phyloP scores from a whole-genome alignment of 92 coral and sea anemone species.

The Paramuricea clavata region DNA sequence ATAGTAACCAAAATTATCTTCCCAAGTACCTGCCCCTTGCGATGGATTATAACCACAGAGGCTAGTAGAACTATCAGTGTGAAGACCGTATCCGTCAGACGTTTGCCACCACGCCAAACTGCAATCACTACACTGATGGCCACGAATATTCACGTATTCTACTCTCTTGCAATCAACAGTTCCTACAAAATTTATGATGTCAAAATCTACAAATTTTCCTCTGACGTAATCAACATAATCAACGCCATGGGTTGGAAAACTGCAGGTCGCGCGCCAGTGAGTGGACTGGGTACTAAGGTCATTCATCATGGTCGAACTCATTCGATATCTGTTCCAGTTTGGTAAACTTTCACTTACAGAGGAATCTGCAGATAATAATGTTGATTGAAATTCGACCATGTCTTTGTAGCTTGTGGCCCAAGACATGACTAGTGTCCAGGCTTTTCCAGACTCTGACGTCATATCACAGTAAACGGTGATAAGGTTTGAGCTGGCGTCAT shows the following conservation, averaged over 20 bases:
- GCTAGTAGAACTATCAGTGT: conserved; percentile 50
- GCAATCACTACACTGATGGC: conserved; percentile 56
- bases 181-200: conserved; percentile 53
- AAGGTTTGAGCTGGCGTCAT: not conserved
- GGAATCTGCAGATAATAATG: not conserved
- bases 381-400: not conserved
- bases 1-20: conserved; percentile 81
- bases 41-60: conserved; percentile 65
- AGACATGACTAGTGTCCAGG: conserved; percentile 16
- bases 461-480: conserved; percentile 9
- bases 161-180: conserved; percentile 61
- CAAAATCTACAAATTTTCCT: conserved; percentile 64
- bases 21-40: conserved; percentile 55
- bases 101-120: conserved; percentile 69
- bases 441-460: not conserved
- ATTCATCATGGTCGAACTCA: conserved; percentile 57
- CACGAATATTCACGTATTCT: conserved; percentile 75
- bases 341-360: conserved; percentile 69
- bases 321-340: conserved; percentile 73
- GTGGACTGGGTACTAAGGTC: conserved; percentile 71
- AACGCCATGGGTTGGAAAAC: conserved; percentile 64
- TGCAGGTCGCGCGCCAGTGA: conserved; percentile 82
- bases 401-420: not conserved
- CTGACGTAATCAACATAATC: conserved; percentile 74
- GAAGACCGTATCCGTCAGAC: not conserved